Evolutionary conservation across 2,113 vertebrate genomes (phyloP), one percentile per base, ranked within the genome.

Genomic region (Polyodon spathula): DNA sequence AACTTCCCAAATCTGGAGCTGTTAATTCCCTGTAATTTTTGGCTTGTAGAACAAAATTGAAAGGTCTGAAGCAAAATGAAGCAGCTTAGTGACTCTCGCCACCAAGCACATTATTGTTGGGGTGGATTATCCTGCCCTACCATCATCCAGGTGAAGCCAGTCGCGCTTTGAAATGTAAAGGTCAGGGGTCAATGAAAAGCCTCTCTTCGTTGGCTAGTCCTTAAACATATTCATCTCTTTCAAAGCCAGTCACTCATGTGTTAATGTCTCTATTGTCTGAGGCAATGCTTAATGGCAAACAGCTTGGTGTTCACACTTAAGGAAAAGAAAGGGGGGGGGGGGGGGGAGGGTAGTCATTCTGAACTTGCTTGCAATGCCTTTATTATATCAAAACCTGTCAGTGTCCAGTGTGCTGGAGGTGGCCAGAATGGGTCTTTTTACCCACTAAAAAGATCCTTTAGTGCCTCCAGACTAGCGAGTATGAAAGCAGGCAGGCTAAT

Each of bases 261-360:
- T 72, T 84, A 86, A 87, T 84, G 80, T 83, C 79, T 80, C 77
- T 71, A 81, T 87, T 85, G 84, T 85, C 37, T 66, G 77, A 67
- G 56, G 62, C 69, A 79, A 74, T 60, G 63, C 79, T 80, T 80
- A 78, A 82, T 80, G 76, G 82, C 71, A 76, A 81, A 80, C 82
- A 83, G 81, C 78, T 80, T 78, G 77, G 72, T 74, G 71, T 73
- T 81, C 67, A 72, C 79, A 76, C 84, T 82, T 75, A 76, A 67
- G 71, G 40, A n/a, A 67, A 56, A 58, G 60, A 62, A 53, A 64
- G n/a, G n/a, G n/a, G n/a, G n/a, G n/a, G n/a, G n/a, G n/a, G n/a
- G n/a, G n/a, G n/a, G n/a, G n/a, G 55, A 58, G 55, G 40, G 54
- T 48, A 58, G 56, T 66, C 48, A 62, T 48, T 14, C 17, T 40